Percentiles rank a stretch among this genome's conserved stretches.
These are phyloP conservation scores for Athetis lepigone DNA, from an alignment of 2,888 invertebrate genomes.

Conservation along the genomic window DNA sequence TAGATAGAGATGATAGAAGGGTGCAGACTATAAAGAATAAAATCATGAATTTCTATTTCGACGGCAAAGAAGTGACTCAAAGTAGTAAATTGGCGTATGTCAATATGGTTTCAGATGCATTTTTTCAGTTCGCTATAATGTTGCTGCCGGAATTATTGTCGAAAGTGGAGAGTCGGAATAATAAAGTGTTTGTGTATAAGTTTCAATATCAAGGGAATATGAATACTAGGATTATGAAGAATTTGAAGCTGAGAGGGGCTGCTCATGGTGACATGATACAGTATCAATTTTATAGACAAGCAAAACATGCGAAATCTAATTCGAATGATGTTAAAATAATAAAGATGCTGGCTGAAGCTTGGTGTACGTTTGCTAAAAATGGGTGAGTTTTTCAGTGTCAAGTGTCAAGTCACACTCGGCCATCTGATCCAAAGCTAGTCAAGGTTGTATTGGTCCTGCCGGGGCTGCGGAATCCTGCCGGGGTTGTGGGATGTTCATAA, in stretches of 20 bases:
- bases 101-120: constrained; percentile 75
- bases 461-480: too few relatives aligned
- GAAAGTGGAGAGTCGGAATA: constrained; percentile 50
- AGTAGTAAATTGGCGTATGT: constrained; percentile 70
- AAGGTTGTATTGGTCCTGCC: too few relatives aligned
- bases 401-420: too few relatives aligned
- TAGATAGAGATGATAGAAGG: constrained; percentile 63
- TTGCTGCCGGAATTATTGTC: constrained; percentile 71
- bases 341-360: constrained; percentile 74
- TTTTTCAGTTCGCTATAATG: constrained; percentile 74
- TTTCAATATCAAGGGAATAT: constrained; percentile 80
- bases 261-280: constrained; percentile 83
- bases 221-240: constrained; percentile 78
- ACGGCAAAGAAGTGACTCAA: constrained; percentile 64
- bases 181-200: constrained; percentile 72
- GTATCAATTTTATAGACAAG: constrained; percentile 80
- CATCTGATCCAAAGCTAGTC: too few relatives aligned
- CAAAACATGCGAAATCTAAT: constrained; percentile 70
- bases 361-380: constrained; percentile 80
- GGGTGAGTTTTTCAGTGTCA: constrained; percentile 84
- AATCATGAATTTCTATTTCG: constrained; percentile 76
- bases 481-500: too few relatives aligned
- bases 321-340: constrained; percentile 73
- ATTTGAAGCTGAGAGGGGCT: constrained; percentile 76
- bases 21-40: constrained; percentile 62